Evolutionary conservation across 2,888 invertebrate species (phyloP).

Genomic region (Apamea epomidion): DNA sequence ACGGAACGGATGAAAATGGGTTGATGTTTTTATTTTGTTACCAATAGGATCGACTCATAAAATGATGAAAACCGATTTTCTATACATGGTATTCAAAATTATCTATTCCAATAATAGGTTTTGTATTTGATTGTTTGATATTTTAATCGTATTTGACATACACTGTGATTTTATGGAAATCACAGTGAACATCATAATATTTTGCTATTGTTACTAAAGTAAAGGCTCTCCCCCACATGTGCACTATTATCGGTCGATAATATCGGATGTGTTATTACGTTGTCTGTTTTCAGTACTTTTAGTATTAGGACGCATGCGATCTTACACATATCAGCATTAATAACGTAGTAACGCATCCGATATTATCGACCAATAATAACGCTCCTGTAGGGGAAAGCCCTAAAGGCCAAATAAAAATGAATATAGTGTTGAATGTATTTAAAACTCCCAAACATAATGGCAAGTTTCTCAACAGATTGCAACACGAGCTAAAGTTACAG

Average conservation of each 20-base stretch:
- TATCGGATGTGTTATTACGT: too few species aligned
- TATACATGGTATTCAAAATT: not conserved
- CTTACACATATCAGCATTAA: too few species aligned
- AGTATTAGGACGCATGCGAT: too few species aligned
- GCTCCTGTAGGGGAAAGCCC: too few species aligned
- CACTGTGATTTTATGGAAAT: not conserved
- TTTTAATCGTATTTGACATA: not conserved
- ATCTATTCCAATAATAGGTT: not conserved
- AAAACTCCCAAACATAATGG: not conserved
- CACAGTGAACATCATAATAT: not conserved
- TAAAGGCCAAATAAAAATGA: not conserved
- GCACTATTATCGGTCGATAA: too few species aligned
- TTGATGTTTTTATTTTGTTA: constrained; percentile 20
- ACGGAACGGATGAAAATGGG: constrained; percentile 10
- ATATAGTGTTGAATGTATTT: not conserved
- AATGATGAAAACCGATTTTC: not conserved
- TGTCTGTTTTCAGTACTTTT: too few species aligned
- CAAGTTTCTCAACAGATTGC: not conserved
- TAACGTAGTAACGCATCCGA: too few species aligned
- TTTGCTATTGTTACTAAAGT: not conserved
- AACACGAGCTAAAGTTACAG: constrained; percentile 18
- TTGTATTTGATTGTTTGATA: not conserved
- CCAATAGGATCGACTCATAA: not conserved
- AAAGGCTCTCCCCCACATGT: too few species aligned
- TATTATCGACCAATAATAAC: too few species aligned